Evolutionary conservation across 2,113 vertebrate genomes (phyloP), one percentile per base, ranked within the genome.

Genomic region (Coturnix japonica): DNA sequence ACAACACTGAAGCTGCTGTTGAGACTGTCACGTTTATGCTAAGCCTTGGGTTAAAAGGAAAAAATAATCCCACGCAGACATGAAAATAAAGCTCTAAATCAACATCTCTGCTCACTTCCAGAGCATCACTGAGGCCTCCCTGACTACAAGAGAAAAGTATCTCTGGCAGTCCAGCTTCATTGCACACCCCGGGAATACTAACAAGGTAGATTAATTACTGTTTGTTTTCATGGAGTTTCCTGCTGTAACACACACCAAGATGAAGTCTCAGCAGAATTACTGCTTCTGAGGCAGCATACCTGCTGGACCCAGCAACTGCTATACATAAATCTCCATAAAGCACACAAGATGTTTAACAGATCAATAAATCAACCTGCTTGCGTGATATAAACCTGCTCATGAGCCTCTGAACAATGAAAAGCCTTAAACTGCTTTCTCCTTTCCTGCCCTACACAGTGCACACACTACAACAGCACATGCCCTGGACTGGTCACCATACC

Each of bases 61-160:
- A 71, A 77, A 73, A 11, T 37, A 93, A 85, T 41, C 47, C 71
- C 69, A 31, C 8, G 16, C 74, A 44, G 59, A 47, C 69, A 44
- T 22, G 13, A 91, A 92, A 87, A 86, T 33, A 72, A 85, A 92
- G 63, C 74, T 79, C 81, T 66, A 69, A 90, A 89, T 84, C 76
- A 85, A 75, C 54, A 92, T 37, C 60, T 87, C 54, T 15, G 3
- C 66, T 74, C 51, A 51, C 22, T 47, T 51, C 33, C 83, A 93
- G n/a, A 93, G 57, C 63, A 82, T 12, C 26, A 31, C 59, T 1
- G 4, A 51, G 43, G 44, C 82, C 63, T 67, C 61, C 67, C 59
- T 18, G 69, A 67, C 23, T 2, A 12, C 3, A 3, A 12, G 28
- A 70, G 56, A 77, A 76, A 0, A 0, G 44, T 16, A 66, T 33